A percentile compares a stretch with the other conserved stretches of the same genome.
Conservation (phyloP, 2,113 vertebrate species). For the Cephalopterus ornatus region DNA sequence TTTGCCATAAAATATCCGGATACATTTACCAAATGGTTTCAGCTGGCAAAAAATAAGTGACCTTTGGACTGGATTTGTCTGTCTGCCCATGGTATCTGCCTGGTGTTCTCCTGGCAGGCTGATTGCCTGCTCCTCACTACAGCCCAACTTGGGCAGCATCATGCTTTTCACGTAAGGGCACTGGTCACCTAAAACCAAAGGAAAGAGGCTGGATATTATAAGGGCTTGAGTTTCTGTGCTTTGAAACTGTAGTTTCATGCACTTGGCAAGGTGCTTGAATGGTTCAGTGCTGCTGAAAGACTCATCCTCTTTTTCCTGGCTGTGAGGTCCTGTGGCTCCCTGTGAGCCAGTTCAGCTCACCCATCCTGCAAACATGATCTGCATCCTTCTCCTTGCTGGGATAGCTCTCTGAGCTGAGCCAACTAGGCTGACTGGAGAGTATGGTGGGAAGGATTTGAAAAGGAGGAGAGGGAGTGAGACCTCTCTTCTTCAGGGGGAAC, state of each 20-base stretch:
- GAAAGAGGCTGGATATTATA: fast-evolving
- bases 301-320: not conserved
- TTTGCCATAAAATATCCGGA: not conserved
- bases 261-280: not conserved
- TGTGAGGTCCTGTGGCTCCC: not conserved
- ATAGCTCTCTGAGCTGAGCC: not conserved
- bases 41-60: not conserved
- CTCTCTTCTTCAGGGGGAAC: not conserved
- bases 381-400: not conserved
- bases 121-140: not conserved
- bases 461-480: not conserved
- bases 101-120: not conserved
- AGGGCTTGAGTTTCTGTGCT: not conserved
- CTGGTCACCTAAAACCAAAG: not conserved
- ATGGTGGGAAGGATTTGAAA: not conserved
- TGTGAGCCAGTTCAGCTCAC: not conserved
- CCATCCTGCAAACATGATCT: not conserved
- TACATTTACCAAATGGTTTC: not conserved
- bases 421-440: fast-evolving
- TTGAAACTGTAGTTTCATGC: not conserved
- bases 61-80: not conserved
- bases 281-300: not conserved
- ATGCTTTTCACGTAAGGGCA: fast-evolving
- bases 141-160: not conserved
- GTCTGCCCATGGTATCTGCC: not conserved